Percentiles rank a stretch among this genome's conserved stretches.
phyloP scores from a whole-genome alignment of 2,888 invertebrate genomes.

The Agriopis leucophaearia region DNA sequence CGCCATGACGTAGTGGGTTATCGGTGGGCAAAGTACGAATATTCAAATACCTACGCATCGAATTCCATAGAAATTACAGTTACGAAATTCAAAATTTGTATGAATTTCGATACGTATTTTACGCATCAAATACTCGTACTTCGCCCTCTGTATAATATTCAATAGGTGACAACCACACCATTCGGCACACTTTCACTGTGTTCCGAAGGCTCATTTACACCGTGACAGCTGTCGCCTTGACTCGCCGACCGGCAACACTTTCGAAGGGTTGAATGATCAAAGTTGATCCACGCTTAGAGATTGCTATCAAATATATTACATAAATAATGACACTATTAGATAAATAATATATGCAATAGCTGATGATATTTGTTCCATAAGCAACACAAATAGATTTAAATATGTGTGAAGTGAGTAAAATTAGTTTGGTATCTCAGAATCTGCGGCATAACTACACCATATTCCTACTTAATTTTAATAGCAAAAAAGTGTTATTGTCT shows the following conservation, averaged over 20 bases:
- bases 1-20: slow-evolving; percentile 4
- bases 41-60: too few relatives aligned
- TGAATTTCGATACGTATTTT: too few relatives aligned
- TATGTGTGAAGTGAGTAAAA: too few relatives aligned
- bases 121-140: too few relatives aligned
- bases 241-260: slow-evolving; percentile 42
- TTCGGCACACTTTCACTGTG: slow-evolving; percentile 48
- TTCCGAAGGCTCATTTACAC: slow-evolving; percentile 47
- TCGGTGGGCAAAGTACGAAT: too few relatives aligned
- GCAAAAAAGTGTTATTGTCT: too few relatives aligned
- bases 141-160: slow-evolving; percentile 52
- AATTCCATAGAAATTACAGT: too few relatives aligned
- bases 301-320: slow-evolving; percentile 16
- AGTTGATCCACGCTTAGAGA: slow-evolving; percentile 43
- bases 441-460: too few relatives aligned
- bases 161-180: slow-evolving; percentile 52
- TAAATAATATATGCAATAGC: not conserved
- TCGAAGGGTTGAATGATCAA: slow-evolving; percentile 45
- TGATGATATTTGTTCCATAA: not conserved
- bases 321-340: not conserved
- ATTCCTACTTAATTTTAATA: too few relatives aligned
- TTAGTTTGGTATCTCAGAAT: too few relatives aligned
- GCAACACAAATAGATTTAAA: too few relatives aligned
- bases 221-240: slow-evolving; percentile 45
- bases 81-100: too few relatives aligned